Base-by-base conservation (phyloP, 2,797 vertebrate species). In the Scolopax bukidnonensis region DNA sequence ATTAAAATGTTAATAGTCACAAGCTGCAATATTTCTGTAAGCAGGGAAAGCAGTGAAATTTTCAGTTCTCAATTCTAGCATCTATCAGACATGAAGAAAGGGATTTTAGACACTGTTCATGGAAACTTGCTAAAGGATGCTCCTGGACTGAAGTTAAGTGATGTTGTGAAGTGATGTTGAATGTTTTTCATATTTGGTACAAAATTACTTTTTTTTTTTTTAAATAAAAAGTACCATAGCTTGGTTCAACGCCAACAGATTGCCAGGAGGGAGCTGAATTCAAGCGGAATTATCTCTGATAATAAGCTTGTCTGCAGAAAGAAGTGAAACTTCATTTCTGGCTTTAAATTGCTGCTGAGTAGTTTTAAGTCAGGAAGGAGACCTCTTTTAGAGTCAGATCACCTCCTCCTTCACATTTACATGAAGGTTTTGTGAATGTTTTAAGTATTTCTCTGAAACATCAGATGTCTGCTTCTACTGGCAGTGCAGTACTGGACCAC, bases 381-480 rank as follows among this genome's bases (percentile, higher is more conserved):
- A 23, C 0, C 0, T 69, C 33, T 74, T 75, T 36, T 36, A 54
- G 41, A 74, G 56, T 47, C 1, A 3, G 9, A 12, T 88, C 10
- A 27, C 19, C 7, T 43, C 12, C 63, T 63, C 9, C 38, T 89
- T 87, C 21, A 16, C 28, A 12, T 48, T 4, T 79, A 3, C 5
- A 0, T 45, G 30, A 1, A 3, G 2, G 1, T 56, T 91, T 60
- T 83, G 19, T 36, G 24, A 12, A 10, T 70, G 28, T 84, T 87
- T 79, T 85, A 17, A 16, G 0, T 40, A 10, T 67, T 81, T 83
- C 17, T 77, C 51, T 41, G 43, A 48, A 76, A 33, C 48, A n/a
- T 7, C 20, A 51, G 6, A 7, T 56, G 4, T 20, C 45, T 73
- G 18, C 30, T 60, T 86, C 64, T 83, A 18, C 56, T 54, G 2